phyloP scores from a whole-genome alignment of 37 sponge, comb jelly and placozoan species.

The Hormiphora californensis region DNA sequence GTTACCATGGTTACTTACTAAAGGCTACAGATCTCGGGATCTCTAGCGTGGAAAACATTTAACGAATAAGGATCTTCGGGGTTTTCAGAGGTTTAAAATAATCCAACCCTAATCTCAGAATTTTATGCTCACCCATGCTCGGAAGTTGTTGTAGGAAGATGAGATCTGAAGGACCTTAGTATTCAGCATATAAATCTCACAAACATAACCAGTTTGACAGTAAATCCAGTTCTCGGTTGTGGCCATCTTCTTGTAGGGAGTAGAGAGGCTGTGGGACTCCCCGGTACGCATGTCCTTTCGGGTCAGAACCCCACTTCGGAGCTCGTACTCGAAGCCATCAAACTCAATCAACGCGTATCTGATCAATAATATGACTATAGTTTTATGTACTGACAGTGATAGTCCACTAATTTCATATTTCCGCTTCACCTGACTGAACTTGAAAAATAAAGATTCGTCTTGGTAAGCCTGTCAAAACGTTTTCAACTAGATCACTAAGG shows the following conservation, averaged over 20 bases:
- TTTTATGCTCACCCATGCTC: neutral
- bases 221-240: neutral
- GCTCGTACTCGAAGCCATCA: conserved; percentile 15
- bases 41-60: too few species aligned
- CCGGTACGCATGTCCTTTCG: neutral
- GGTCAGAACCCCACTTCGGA: neutral
- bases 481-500: too few species aligned
- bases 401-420: too few species aligned
- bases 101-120: neutral
- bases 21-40: neutral
- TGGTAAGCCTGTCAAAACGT: too few species aligned
- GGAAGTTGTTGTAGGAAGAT: neutral
- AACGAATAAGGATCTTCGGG: too few species aligned
- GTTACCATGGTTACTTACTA: neutral
- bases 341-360: neutral
- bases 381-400: too few species aligned
- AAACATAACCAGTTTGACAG: neutral
- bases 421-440: too few species aligned
- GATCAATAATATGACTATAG: too few species aligned
- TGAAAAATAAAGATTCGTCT: too few species aligned
- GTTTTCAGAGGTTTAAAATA: neutral
- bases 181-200: conserved; percentile 4
- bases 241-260: conserved; percentile 22
- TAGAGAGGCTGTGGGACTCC: too few species aligned
- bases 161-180: neutral